Conservation (phyloP, 2,113 vertebrate genomes). For the Anguilla rostrata region DNA sequence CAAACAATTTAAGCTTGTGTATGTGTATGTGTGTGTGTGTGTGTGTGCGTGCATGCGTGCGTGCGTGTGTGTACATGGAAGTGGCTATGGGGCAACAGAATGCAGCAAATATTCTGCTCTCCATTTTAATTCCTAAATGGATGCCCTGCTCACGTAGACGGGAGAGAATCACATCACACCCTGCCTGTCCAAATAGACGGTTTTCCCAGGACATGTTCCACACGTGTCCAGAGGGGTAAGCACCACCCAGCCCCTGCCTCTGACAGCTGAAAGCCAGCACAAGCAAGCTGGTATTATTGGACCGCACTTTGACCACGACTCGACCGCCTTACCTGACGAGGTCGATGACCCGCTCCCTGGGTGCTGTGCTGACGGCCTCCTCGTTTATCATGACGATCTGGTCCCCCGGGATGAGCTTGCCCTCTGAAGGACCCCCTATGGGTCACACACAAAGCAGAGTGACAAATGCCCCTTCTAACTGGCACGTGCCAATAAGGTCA, state of each 20-base stretch:
- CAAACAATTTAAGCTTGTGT: not conserved
- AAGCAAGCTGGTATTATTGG: not conserved
- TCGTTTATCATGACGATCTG: slow-evolving; percentile 98
- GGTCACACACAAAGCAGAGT: slow-evolving; percentile 22
- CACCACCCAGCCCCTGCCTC: too few relatives aligned
- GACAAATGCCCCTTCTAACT: slow-evolving; percentile 14
- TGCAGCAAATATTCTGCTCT: not conserved
- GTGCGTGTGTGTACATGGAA: not conserved
- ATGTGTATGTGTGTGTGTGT: not conserved
- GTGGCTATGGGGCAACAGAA: not conserved
- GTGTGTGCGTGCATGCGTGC: not conserved
- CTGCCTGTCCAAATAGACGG: too few relatives aligned
- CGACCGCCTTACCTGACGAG: slow-evolving; percentile 83
- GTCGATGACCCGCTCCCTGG: slow-evolving; percentile 95
- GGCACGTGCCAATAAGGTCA: not conserved
- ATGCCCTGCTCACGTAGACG: too few relatives aligned
- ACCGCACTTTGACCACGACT: not conserved
- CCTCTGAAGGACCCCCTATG: slow-evolving; percentile 92
- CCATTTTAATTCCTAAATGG: not conserved
- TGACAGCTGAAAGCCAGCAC: not conserved
- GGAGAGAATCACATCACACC: too few relatives aligned
- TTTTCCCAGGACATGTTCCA: too few relatives aligned
- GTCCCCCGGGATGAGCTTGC: slow-evolving; percentile 91
- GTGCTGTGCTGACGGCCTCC: slow-evolving; percentile 88
- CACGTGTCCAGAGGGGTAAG: too few relatives aligned